A percentile compares a stretch with the other conserved stretches of the same genome.
phyloP scores from a whole-genome alignment of 1,140 invertebrate species.

The Drosophila triauraria region DNA sequence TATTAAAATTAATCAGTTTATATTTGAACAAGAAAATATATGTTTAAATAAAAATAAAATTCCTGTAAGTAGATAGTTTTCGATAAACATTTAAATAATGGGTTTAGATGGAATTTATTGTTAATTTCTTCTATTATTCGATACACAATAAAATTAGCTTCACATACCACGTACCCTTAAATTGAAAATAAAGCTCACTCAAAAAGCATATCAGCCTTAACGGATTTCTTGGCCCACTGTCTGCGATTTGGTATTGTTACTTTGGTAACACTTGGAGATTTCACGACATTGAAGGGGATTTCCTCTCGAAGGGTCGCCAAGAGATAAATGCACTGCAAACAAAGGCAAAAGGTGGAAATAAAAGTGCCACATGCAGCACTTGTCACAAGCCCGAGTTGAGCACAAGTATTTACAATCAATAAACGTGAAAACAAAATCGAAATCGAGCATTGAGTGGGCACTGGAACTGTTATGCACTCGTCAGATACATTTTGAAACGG shows the following conservation, averaged over 20 bases:
- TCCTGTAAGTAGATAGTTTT: too few species aligned
- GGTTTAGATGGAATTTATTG: not conserved
- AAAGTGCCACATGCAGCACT: slow-evolving; percentile 57
- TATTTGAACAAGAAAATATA: not conserved
- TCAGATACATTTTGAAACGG: slow-evolving; percentile 52
- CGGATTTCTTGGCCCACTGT: not conserved
- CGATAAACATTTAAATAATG: too few species aligned
- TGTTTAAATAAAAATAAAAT: too few species aligned
- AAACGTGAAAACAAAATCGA: slow-evolving; percentile 38
- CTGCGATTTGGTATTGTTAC: slow-evolving; percentile 4
- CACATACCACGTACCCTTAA: not conserved
- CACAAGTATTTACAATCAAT: slow-evolving; percentile 64
- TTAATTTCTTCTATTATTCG: not conserved
- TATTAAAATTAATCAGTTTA: not conserved
- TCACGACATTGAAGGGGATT: slow-evolving; percentile 42
- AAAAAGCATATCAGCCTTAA: not conserved
- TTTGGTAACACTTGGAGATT: slow-evolving; percentile 13
- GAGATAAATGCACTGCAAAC: not conserved
- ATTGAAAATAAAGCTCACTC: not conserved
- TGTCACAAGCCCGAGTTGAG: slow-evolving; percentile 35
- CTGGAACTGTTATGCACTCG: slow-evolving; percentile 42
- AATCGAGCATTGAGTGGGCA: slow-evolving; percentile 40
- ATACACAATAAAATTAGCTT: not conserved
- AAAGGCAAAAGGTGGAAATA: slow-evolving; percentile 20
- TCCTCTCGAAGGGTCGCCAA: slow-evolving; percentile 6